Base-by-base conservation (phyloP, 2,797 vertebrate species). In the Xiphorhynchus erythropygius region DNA sequence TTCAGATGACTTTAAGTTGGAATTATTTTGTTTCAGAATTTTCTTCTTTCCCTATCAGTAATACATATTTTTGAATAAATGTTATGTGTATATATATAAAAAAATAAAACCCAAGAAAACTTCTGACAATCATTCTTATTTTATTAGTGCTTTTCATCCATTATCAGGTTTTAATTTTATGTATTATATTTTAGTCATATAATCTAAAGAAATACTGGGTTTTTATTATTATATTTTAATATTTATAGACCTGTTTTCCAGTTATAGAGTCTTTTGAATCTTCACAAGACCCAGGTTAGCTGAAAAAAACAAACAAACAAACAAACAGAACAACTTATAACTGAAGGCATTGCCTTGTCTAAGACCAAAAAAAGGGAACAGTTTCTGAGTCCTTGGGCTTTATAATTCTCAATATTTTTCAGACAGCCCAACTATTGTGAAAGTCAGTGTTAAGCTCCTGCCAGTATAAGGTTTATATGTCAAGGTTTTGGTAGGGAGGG, bases 11-110 rank as follows among this genome's bases (percentile, higher is more conserved):
- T 87, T 83, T 65, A 83, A 60, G 33, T 37, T 92, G 10, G 8
- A 85, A 71, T 70, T 77, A 18, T 22, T 89, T 79, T 39, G 9
- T 59, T 70, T 82, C 55, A 56, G 30, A 81, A 59, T 81, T 84
- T 59, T 87, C 1, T 90, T 84, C 4, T 85, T 81, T 76, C 46
- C 17, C 22, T 70, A 7, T 50, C 21, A 37, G 4, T 59, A 52
- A 33, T 60, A 52, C 4, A 8, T 23, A 67, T 5, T n/a, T 89
- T n/a, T 60, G 4, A 71, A 90, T 49, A 81, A 75, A n/a, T 35
- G 9, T 55, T 67, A 32, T 33, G 25, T 57, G 18, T 32, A 27
- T 19, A 57, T 32, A 62, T 18, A 28, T n/a, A 56, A 50, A 77
- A 33, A 65, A 65, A 25, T 5, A 46, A 37, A 90, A 57, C 9